These are phyloP conservation scores for Clostera curtula DNA, from an alignment of 2,888 invertebrate species.

Conservation along the genomic window DNA sequence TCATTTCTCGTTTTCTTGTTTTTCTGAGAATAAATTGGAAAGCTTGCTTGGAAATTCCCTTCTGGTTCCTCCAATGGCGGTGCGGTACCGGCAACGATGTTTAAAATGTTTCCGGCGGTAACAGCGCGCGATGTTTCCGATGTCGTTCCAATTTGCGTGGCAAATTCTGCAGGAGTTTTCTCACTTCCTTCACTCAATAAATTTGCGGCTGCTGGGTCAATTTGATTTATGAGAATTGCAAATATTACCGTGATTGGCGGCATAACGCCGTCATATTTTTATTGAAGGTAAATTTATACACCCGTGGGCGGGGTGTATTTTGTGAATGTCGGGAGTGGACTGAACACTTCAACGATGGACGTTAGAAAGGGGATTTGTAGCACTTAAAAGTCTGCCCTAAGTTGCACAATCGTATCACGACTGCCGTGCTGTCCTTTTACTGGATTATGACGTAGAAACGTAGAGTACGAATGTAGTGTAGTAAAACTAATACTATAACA, in stretches of 20 bases:
- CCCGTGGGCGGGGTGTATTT: constrained; percentile 22
- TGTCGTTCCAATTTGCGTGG: constrained; percentile 47
- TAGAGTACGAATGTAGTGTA: constrained; percentile 10
- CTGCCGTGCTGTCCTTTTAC: constrained; percentile 45
- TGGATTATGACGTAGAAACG: constrained; percentile 51
- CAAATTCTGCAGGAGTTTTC: constrained; percentile 39
- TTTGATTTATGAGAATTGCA: constrained; percentile 41
- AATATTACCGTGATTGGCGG: constrained; percentile 35
- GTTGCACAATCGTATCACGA: constrained; percentile 59
- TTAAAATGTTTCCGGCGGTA: constrained; percentile 63
- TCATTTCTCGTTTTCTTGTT: constrained; percentile 40
- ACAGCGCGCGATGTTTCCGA: constrained; percentile 52
- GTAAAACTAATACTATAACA: too few species aligned
- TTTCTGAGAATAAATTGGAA: constrained; percentile 41
- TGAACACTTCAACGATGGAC: constrained; percentile 29
- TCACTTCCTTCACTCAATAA: constrained; percentile 24
- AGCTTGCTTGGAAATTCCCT: constrained; percentile 60
- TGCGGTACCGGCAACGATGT: constrained; percentile 36
- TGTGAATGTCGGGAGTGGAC: constrained; percentile 38
- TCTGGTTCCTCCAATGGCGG: constrained; percentile 30
- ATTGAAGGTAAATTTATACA: constrained; percentile 17
- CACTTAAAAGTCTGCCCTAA: constrained; percentile 69
- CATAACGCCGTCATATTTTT: constrained; percentile 38
- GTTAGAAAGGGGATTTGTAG: constrained; percentile 64
- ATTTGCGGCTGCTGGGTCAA: constrained; percentile 28